Percentiles rank a stretch among this genome's conserved stretches.
Evolutionary conservation across 2,797 vertebrate species (phyloP).

Genomic region (Lycodopsis pacificus): DNA sequence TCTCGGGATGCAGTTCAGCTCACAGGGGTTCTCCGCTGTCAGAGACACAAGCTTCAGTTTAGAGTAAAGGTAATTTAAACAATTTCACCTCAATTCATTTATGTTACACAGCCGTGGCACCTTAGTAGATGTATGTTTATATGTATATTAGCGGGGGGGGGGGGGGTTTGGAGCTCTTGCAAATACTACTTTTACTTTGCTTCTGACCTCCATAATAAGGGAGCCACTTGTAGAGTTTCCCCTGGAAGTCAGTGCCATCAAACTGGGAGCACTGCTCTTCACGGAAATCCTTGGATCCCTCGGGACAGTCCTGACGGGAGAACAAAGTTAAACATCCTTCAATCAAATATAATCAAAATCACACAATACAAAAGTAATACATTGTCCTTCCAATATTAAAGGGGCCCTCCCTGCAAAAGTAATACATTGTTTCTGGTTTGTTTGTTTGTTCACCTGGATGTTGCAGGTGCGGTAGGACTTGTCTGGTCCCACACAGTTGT

Average conservation of each 20-base stretch:
- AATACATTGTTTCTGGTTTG: background rate
- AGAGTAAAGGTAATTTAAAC: background rate
- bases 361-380: background rate
- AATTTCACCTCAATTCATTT: background rate
- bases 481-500: constrained; percentile 90
- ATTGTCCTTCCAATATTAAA: too few relatives aligned
- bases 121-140: background rate
- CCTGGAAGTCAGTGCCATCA: constrained; percentile 91
- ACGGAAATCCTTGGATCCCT: constrained; percentile 90
- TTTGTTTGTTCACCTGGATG: constrained; percentile 85
- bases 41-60: background rate
- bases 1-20: constrained; percentile 96
- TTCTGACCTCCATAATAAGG: constrained; percentile 93
- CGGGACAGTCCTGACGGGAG: constrained; percentile 88
- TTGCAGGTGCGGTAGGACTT: constrained; percentile 90
- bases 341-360: background rate
- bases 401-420: too few relatives aligned
- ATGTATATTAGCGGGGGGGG: background rate
- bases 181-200: background rate
- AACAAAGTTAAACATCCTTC: background rate
- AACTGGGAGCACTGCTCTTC: constrained; percentile 95
- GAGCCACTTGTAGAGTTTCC: constrained; percentile 92
- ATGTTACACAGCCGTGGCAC: background rate
- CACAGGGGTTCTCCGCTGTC: constrained; percentile 93
- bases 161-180: background rate